These are phyloP conservation scores for Paraescarpia echinospica DNA, from an alignment of 1,140 invertebrate species.

Conservation along the genomic window DNA sequence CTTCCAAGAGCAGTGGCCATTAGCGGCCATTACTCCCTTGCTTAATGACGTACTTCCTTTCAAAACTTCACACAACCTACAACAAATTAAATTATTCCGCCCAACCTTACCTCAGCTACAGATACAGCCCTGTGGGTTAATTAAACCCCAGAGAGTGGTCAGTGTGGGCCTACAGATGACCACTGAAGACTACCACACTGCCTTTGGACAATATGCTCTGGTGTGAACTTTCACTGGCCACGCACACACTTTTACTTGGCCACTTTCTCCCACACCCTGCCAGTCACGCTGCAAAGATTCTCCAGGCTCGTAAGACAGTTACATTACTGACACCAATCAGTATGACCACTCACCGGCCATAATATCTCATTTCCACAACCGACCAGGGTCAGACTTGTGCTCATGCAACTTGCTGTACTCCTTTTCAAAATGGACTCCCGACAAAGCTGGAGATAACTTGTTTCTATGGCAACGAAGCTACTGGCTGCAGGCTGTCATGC, in stretches of 20 bases:
- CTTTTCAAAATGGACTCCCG: not conserved
- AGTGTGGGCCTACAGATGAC: not conserved
- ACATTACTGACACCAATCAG: not conserved
- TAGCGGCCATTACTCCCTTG: not conserved
- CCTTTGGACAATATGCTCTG: not conserved
- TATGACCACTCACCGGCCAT: not conserved
- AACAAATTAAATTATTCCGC: not conserved
- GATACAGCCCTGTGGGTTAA: not conserved
- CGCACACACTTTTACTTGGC: constrained; percentile 3
- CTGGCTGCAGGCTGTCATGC: constrained; percentile 2
- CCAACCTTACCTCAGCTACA: not conserved
- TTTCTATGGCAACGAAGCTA: not conserved
- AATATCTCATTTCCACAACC: not conserved
- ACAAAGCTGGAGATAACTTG: not conserved
- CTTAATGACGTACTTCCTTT: not conserved
- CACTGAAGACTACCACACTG: not conserved
- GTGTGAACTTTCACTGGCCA: constrained; percentile 3
- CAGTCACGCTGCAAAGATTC: not conserved
- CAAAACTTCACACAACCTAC: not conserved
- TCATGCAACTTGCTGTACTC: not conserved
- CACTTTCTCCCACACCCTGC: not conserved
- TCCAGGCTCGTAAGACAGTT: not conserved
- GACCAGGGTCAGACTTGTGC: not conserved
- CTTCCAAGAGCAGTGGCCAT: not conserved
- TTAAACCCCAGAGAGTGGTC: not conserved